A percentile compares a stretch with the other conserved stretches of the same genome.
Evolutionary conservation across 2,797 vertebrate species (phyloP).

Genomic region (Anguilla marmorata): DNA sequence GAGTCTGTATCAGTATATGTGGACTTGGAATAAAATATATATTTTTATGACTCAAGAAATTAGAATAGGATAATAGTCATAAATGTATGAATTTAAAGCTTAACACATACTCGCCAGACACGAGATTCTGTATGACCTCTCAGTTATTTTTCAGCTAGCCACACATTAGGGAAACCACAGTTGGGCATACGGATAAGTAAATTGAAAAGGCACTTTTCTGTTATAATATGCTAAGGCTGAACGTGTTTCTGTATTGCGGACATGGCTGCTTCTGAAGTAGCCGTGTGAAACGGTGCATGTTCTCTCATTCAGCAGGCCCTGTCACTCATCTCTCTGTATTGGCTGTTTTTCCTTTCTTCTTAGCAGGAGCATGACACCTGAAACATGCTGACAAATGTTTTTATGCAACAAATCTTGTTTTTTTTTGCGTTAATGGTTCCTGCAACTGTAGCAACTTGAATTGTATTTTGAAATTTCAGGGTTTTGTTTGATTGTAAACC

Average conservation of each 20-base stretch:
- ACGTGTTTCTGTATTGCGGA: not conserved
- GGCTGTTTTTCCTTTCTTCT: not conserved
- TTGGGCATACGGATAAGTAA: not conserved
- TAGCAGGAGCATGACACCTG: constrained; percentile 22
- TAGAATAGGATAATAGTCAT: not conserved
- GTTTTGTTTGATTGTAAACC: constrained; percentile 22
- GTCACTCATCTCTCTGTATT: not conserved
- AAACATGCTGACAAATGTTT: constrained; percentile 4
- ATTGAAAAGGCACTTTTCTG: not conserved
- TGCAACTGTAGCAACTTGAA: constrained; percentile 10
- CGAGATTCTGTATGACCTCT: not conserved
- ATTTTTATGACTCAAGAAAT: constrained; percentile 3
- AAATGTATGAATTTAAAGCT: not conserved
- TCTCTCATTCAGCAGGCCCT: not conserved
- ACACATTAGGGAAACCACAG: not conserved
- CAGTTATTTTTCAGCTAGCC: not conserved
- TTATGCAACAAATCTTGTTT: not conserved
- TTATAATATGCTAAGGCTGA: not conserved
- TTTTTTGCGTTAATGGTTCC: constrained; percentile 9
- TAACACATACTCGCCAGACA: not conserved
- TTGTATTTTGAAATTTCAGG: constrained; percentile 10
- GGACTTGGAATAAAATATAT: not conserved
- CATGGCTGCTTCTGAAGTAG: not conserved
- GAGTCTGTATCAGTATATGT: not conserved
- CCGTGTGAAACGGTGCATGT: not conserved